Conservation (phyloP, 2,888 invertebrate genomes). For the Pheosia tremula region DNA sequence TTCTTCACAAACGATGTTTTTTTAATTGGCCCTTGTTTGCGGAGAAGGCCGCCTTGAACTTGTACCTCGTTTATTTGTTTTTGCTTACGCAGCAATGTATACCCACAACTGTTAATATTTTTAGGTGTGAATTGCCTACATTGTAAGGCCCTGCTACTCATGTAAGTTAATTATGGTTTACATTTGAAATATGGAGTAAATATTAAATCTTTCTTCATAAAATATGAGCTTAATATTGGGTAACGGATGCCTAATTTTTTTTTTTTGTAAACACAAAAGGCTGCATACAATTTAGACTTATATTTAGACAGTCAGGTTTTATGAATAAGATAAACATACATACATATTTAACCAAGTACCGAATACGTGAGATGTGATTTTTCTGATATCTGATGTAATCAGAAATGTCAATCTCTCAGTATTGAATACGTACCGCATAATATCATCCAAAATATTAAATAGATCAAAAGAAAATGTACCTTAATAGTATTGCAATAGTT, state of each 20-base stretch:
- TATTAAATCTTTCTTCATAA: background rate
- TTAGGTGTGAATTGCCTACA: background rate
- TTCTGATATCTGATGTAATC: slow-evolving; percentile 46
- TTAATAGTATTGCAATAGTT: too few relatives aligned
- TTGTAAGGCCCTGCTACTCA: too few relatives aligned
- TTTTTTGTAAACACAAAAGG: background rate
- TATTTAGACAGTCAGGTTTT: slow-evolving; percentile 8
- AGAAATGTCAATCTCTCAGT: slow-evolving; percentile 44
- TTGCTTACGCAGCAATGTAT: slow-evolving; percentile 2
- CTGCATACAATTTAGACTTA: background rate
- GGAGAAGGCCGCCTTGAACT: slow-evolving; percentile 17
- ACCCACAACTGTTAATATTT: background rate
- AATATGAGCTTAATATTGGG: background rate
- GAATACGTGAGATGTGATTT: slow-evolving; percentile 24
- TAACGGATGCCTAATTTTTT: slow-evolving; percentile 5
- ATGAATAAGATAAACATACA: slow-evolving; percentile 9
- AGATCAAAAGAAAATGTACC: too few relatives aligned
- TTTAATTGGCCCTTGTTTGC: slow-evolving; percentile 51
- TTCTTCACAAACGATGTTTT: slow-evolving; percentile 46
- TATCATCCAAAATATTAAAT: background rate
- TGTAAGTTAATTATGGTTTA: too few relatives aligned
- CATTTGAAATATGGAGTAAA: background rate
- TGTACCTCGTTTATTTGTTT: slow-evolving; percentile 10
- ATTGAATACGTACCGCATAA: slow-evolving; percentile 14
- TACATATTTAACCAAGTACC: slow-evolving; percentile 25